phyloP scores from a whole-genome alignment of 2,888 invertebrate species.

The Megastigmus dorsalis region DNA sequence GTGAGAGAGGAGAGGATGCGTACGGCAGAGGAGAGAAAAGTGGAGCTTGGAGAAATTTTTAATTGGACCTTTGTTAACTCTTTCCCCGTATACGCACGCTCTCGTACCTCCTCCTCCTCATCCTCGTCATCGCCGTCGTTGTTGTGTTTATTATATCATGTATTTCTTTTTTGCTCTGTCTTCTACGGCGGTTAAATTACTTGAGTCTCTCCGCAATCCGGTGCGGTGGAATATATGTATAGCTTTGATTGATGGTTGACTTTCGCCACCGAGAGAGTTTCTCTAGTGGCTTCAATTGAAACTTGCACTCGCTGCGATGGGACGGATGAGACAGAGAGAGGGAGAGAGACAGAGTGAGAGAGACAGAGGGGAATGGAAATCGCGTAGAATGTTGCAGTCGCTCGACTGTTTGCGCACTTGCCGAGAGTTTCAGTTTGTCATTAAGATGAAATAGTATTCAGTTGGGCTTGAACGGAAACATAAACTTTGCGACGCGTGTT shows the following conservation, averaged over 20 bases:
- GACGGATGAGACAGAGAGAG: no score
- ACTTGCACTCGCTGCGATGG: no score
- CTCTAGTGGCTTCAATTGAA: slow-evolving; percentile 32
- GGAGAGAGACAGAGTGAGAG: no score
- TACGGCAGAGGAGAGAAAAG: neutral
- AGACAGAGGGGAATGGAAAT: no score
- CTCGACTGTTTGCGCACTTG: neutral
- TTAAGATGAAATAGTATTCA: slow-evolving; percentile 15
- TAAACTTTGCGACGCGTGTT: no score
- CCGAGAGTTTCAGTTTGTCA: slow-evolving; percentile 32
- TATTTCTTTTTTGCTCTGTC: neutral
- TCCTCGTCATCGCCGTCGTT: no score
- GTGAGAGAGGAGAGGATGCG: neutral
- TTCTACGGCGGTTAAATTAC: neutral
- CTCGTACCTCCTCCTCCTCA: neutral
- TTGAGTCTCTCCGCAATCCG: no score
- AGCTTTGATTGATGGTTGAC: slow-evolving; percentile 33
- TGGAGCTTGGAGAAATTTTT: slow-evolving; percentile 22
- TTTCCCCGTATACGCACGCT: neutral
- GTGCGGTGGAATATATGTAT: neutral
- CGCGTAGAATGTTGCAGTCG: slow-evolving; percentile 2
- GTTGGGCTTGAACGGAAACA: no score
- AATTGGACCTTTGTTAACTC: slow-evolving; percentile 31
- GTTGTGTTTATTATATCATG: no score
- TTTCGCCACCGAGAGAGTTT: slow-evolving; percentile 14